Conservation (phyloP, 2,113 vertebrate species). For the Arizona elegans region DNA sequence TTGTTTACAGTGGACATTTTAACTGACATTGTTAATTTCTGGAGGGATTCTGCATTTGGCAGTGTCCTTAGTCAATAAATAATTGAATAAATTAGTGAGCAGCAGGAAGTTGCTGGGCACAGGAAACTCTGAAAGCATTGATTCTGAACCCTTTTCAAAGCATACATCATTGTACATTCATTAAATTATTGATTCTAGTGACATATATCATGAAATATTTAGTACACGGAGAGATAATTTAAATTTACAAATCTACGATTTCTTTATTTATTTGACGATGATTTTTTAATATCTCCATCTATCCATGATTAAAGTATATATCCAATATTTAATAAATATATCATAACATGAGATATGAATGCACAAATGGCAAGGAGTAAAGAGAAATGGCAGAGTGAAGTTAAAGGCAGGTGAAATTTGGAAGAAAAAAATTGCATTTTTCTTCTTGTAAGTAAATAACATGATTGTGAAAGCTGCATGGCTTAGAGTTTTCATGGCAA, state of each 20-base stretch:
- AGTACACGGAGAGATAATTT: background rate
- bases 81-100: background rate
- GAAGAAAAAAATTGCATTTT: conserved; percentile 31
- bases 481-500: conserved; percentile 29
- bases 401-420: conserved; percentile 11
- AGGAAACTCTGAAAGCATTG: background rate
- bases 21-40: background rate
- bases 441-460: conserved; percentile 31
- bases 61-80: background rate
- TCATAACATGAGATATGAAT: background rate
- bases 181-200: background rate
- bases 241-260: background rate
- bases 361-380: conserved; percentile 21
- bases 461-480: conserved; percentile 45
- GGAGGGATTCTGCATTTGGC: background rate
- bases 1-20: background rate
- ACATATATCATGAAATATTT: background rate
- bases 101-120: background rate
- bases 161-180: background rate
- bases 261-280: background rate
- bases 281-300: background rate
- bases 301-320: background rate
- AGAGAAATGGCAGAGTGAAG: background rate
- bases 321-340: background rate
- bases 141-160: background rate